Conservation (phyloP, 2,888 invertebrate species). For the Aspidiotus destructor region DNA sequence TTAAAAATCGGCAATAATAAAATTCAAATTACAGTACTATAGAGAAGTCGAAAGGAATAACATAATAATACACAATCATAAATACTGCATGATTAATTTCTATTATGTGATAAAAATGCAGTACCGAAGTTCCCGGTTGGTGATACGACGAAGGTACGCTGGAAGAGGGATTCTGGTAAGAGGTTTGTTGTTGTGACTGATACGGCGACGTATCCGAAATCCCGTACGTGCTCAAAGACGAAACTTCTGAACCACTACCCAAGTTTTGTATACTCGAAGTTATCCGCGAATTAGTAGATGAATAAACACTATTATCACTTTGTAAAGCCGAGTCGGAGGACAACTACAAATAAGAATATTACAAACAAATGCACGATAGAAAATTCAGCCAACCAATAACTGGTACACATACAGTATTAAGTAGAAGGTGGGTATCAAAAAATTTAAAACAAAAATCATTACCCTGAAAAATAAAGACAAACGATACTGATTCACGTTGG, state of each 20-base stretch:
- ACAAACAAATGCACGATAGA: no score
- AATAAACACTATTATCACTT: slow-evolving; percentile 27
- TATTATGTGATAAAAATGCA: background rate
- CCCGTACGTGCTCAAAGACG: slow-evolving; percentile 24
- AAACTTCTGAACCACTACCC: slow-evolving; percentile 16
- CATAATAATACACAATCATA: background rate
- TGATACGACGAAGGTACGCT: slow-evolving; percentile 16
- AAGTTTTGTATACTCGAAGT: slow-evolving; percentile 21
- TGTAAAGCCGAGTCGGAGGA: slow-evolving; percentile 20
- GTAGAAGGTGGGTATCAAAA: no score
- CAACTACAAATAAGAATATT: slow-evolving; percentile 8
- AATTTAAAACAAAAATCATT: no score
- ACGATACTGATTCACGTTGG: no score
- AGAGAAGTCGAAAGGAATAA: background rate
- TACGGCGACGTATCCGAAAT: slow-evolving; percentile 11
- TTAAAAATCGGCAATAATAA: background rate
- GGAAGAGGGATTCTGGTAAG: slow-evolving; percentile 23
- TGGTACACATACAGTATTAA: background rate
- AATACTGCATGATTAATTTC: no score
- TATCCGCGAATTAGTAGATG: slow-evolving; percentile 24
- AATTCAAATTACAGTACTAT: background rate
- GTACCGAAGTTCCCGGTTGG: slow-evolving; percentile 8
- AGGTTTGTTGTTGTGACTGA: slow-evolving; percentile 22
- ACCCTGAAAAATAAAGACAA: no score
- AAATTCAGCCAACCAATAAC: background rate